Evolutionary conservation across 2,113 vertebrate genomes (phyloP).

Genomic region (Erythrocercus mccallii): DNA sequence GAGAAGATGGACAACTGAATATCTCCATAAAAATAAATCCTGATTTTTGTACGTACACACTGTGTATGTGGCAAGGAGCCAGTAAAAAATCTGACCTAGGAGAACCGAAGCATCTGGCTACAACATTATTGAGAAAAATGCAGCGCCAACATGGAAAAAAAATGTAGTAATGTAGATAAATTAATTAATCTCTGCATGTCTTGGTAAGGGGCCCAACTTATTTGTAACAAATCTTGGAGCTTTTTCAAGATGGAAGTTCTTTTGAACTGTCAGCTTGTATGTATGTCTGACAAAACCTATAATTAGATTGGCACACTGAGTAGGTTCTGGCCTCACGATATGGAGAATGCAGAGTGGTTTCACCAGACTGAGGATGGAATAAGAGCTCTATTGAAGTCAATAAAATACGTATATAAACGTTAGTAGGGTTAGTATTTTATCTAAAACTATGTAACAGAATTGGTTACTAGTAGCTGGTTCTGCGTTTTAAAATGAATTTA

Average conservation of each 20-base stretch:
- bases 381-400: background rate
- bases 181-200: conserved; percentile 29
- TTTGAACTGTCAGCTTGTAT: conserved; percentile 6
- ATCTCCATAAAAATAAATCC: background rate
- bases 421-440: background rate
- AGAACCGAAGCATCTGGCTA: conserved; percentile 7
- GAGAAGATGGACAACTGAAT: background rate
- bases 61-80: background rate
- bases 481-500: background rate
- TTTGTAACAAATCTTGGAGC: background rate
- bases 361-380: background rate
- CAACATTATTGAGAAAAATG: conserved; percentile 7
- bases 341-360: background rate
- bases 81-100: background rate
- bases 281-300: background rate
- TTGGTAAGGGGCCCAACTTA: conserved; percentile 16
- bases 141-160: background rate
- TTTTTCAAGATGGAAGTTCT: conserved; percentile 21
- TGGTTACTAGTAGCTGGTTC: background rate
- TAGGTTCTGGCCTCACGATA: background rate
- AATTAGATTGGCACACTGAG: background rate
- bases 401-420: background rate
- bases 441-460: background rate
- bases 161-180: background rate
- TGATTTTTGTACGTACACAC: background rate